Conservation (phyloP, 2,113 vertebrate species). For the Lichenostomus cassidix region DNA sequence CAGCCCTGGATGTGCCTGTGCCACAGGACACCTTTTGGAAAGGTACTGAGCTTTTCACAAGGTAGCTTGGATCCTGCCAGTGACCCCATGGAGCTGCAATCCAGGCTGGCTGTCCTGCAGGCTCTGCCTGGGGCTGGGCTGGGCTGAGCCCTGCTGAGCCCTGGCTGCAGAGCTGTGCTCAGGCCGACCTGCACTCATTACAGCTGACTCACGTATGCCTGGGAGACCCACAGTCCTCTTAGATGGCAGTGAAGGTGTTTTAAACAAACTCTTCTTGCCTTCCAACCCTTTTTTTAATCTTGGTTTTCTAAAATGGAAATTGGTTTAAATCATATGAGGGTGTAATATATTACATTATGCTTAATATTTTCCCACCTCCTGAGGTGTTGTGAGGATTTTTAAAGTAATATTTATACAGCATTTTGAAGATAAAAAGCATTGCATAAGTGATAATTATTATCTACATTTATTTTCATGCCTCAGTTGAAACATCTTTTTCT, state of each 20-base stretch:
- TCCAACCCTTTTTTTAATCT: background rate
- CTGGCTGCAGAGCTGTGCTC: fast-evolving
- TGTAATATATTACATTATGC: background rate
- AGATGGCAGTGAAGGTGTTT: background rate
- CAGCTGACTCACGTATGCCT: background rate
- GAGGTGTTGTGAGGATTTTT: slow-evolving; percentile 25
- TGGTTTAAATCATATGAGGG: background rate
- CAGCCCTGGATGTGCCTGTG: background rate
- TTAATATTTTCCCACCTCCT: slow-evolving; percentile 41
- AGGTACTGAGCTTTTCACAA: background rate
- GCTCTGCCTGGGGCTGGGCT: background rate
- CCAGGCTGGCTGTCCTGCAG: fast-evolving
- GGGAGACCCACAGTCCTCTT: background rate
- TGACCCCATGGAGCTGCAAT: fast-evolving
- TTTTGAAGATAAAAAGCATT: slow-evolving; percentile 38
- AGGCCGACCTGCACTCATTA: background rate
- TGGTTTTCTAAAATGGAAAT: background rate
- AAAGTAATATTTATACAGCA: slow-evolving; percentile 61
- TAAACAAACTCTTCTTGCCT: background rate
- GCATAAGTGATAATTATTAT: slow-evolving; percentile 57
- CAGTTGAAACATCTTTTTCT: slow-evolving; percentile 53
- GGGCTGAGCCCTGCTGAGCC: background rate
- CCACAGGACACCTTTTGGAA: background rate
- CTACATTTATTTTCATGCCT: slow-evolving; percentile 60
- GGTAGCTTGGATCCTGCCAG: background rate